phyloP scores from a whole-genome alignment of 2,888 invertebrate genomes.

The Ptychoptera albimana region DNA sequence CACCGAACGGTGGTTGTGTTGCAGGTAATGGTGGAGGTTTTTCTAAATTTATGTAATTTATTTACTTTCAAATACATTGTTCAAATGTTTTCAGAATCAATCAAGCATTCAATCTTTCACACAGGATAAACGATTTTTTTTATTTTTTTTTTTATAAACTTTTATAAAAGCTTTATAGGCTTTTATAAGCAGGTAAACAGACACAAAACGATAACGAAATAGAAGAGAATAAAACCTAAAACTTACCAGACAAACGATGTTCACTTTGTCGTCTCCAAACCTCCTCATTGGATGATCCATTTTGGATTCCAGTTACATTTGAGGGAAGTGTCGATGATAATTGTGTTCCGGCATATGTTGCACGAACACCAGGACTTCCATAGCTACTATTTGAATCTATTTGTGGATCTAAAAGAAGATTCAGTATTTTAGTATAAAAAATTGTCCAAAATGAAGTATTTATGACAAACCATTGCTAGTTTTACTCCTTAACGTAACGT shows the following conservation, averaged over 20 bases:
- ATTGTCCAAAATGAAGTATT: neutral
- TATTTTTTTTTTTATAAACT: no score
- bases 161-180: no score
- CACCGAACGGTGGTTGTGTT: slow-evolving; percentile 27
- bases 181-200: no score
- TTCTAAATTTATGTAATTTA: slow-evolving; percentile 15
- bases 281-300: slow-evolving; percentile 23
- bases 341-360: neutral
- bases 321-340: slow-evolving; percentile 18
- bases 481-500: slow-evolving; percentile 22
- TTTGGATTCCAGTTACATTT: slow-evolving; percentile 19
- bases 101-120: neutral
- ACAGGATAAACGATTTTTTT: no score
- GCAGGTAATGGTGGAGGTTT: slow-evolving; percentile 31
- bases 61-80: slow-evolving; percentile 1
- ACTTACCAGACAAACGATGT: slow-evolving; percentile 24
- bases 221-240: no score
- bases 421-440: neutral
- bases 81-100: neutral
- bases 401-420: neutral
- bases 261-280: slow-evolving; percentile 25
- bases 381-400: slow-evolving; percentile 18
- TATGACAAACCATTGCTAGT: slow-evolving; percentile 19
- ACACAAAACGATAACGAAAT: no score
- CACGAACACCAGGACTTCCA: slow-evolving; percentile 13